Evolutionary conservation across 1,140 invertebrate species (phyloP), one percentile per base, ranked within the genome.

Genomic region (Vanessa tameamea): DNA sequence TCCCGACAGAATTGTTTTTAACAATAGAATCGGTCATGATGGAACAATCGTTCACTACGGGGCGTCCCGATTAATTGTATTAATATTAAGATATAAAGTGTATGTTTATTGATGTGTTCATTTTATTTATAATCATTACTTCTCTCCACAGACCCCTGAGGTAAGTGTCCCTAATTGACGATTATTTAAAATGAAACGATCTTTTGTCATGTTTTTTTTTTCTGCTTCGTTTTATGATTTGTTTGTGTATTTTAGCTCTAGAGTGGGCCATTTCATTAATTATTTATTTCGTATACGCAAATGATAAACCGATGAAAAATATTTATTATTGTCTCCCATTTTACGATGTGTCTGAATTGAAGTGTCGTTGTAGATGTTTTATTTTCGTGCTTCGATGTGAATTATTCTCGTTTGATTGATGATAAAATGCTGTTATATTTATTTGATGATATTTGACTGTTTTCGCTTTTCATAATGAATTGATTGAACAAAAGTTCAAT

Each of bases 31-130:
- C 76, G 72, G 70, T 43, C 37, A 73, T 57, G 48, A 73, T 51
- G 72, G 72, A 64, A 65, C 66, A 55, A 67, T 75, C 81, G 73
- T 77, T 75, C 75, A 70, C 74, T 76, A 73, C 78, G 79, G 77
- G 75, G 69, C 66, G 37, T 64, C 70, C 84, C 81, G 81, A 77
- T 85, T 81, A 83, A 85, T 86, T 92, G 89, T 92, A 92, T 86
- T 91, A 89, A 81, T 89, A 79, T 87, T 92, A 92, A 92, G 88
- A 92, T 88, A 92, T 92, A 92, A 92, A 92, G 88, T 92, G 90
- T 92, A 92, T 91, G 87, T 91, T 92, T 79, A 90, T 92, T 90
- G 83, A 91, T 77, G 86, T 89, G 88, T 91, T 88, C 87, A 90
- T 92, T 92, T 92, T 90, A 91, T 92, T 92, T 92, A 87, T 91